Base-by-base conservation (phyloP, 30 jellyfish, hydroid and myxozoan genomes). In the Sanderia malayensis region DNA sequence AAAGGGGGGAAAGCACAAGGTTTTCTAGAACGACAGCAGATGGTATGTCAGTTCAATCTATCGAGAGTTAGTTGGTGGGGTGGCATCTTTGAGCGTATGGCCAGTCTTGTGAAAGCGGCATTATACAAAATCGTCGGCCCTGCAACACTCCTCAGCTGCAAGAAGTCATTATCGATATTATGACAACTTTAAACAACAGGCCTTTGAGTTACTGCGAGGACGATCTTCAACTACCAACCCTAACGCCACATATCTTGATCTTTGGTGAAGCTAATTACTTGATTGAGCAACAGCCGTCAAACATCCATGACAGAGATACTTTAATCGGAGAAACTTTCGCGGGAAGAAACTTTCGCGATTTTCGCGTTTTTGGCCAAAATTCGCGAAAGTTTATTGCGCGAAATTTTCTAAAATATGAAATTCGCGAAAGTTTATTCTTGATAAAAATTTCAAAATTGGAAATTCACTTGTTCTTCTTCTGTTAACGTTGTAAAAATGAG, bases 51-150 rank as follows among this genome's bases (percentile, higher is more conserved):
- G 2, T 67, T 67, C 65, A 67, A 67, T 66, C 7, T 33, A 4
- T 3, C 70, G 82, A 64, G 33, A 4, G 52, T 6, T 4, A 37
- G 52, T 13, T 37, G 52, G 52, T 37, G 52, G 52, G 52, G 52
- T 4, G 53, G 79, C 27, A 11, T 72, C 22, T 47, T 25, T 46
- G 85, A 1, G 44, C 45, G 82, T 10, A 61, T 77, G 83, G 82
- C 63, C 1, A 46, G 76, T 18, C 1, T 17, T 18, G 89, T 77
- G 25, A 77, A 64, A 47, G 25, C 74, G 13, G 62, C 84, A 44
- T 32, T 77, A 18, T 10, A 46, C 24, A 77, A 77, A 29, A 60
- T 61, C 1, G 2, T 77, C 1, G 60, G 64, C 2, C 17, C 46
- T 1, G 81, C 67, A 19, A 61, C 21, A 28, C 49, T 77, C 34